Evolutionary conservation across 2,797 vertebrate species (phyloP).

Genomic region (Lates japonicus): DNA sequence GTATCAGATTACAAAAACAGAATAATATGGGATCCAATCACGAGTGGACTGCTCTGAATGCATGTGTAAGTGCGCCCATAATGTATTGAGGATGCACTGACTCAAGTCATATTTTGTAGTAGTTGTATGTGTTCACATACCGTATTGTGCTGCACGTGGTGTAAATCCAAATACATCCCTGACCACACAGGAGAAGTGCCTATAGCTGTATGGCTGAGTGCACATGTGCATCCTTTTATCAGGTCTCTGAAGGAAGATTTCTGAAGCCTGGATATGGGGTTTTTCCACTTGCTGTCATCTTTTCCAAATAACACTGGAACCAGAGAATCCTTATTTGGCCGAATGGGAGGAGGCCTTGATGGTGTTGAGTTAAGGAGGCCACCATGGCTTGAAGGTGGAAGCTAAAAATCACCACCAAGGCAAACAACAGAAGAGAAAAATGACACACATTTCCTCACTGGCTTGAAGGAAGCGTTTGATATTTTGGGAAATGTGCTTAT

Average conservation of each 20-base stretch:
- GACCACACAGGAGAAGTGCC: not conserved
- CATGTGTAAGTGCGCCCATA: not conserved
- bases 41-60: not conserved
- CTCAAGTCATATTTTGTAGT: not conserved
- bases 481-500: conserved; percentile 2
- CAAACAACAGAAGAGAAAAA: conserved; percentile 3
- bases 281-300: conserved; percentile 45
- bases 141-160: not conserved
- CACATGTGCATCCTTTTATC: conserved; percentile 55
- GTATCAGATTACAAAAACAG: not conserved
- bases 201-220: conserved; percentile 13
- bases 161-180: conserved; percentile 18
- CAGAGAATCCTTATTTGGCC: conserved; percentile 25
- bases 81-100: not conserved
- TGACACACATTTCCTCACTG: not conserved
- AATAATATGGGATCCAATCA: not conserved
- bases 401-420: not conserved
- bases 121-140: not conserved
- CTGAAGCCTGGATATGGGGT: conserved; percentile 7
- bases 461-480: conserved; percentile 1
- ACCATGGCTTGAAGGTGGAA: conserved; percentile 1
- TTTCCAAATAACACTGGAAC: conserved; percentile 40
- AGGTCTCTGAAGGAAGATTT: conserved; percentile 19
- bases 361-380: not conserved
- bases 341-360: not conserved